A percentile compares a stretch with the other conserved stretches of the same genome.
Conservation (phyloP, 2,888 invertebrate species). For the Drosophila fulvimacula region DNA sequence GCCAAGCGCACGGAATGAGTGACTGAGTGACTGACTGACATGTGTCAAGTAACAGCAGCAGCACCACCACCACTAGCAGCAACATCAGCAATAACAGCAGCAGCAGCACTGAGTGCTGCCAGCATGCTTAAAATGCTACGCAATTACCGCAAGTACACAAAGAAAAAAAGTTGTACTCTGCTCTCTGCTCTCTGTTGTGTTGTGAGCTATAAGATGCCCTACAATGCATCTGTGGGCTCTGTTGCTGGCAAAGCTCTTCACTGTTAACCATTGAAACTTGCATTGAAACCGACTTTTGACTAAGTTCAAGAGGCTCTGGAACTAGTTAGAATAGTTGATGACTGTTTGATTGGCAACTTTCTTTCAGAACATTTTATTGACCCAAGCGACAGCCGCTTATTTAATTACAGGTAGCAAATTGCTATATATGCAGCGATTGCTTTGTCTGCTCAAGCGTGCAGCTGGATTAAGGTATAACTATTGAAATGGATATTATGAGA, state of each 20-base stretch:
- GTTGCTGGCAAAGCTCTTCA: not conserved
- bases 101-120: constrained; percentile 38
- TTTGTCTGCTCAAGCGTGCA: too few relatives aligned
- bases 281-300: not conserved
- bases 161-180: constrained; percentile 22
- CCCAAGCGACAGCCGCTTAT: not conserved
- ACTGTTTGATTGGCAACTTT: not conserved
- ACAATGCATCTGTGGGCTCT: constrained; percentile 10
- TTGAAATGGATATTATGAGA: too few relatives aligned
- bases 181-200: too few relatives aligned
- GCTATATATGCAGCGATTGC: too few relatives aligned
- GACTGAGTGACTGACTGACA: constrained; percentile 71
- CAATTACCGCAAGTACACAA: constrained; percentile 73
- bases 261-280: not conserved
- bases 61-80: constrained; percentile 42
- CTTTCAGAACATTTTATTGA: not conserved
- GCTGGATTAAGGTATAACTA: too few relatives aligned
- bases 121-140: constrained; percentile 72
- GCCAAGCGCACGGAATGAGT: constrained; percentile 49
- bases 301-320: not conserved
- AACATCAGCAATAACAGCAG: constrained; percentile 28
- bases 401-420: not conserved
- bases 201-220: constrained; percentile 55
- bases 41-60: constrained; percentile 77
- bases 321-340: not conserved